Evolutionary conservation across 1,140 invertebrate genomes (phyloP), one percentile per base, ranked within the genome.

Genomic region (Microvelia longipes): DNA sequence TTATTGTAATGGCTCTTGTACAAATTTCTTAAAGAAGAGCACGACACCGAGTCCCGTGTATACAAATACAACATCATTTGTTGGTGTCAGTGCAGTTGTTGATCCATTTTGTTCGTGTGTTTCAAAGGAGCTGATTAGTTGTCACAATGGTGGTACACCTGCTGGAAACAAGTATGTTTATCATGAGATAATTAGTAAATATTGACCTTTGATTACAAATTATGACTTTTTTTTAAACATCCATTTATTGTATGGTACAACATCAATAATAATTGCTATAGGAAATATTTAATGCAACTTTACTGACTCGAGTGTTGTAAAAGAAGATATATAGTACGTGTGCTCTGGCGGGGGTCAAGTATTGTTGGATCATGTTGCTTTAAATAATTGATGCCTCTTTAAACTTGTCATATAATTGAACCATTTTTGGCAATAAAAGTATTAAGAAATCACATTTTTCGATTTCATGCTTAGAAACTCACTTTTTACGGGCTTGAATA

Each of bases 1-100:
- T n/a, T 83, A 85, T 68, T 90, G 88, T 73, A 85, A 89, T 70
- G 79, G 83, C 61, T 88, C 89, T 1, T 93, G 91, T 73, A 83
- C 84, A 1, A 93, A 89, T 74, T 81, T 83, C 25, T 79, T 94
- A 67, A 85, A 86, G 72, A 87, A 87, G 72, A 86, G 83, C 66
- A 85, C 85, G 0, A 83, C 85, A n/a, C 89, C 91, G 0, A 86
- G 88, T 35, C 81, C 87, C 2, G 89, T 96, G 0, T 94, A 90
- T 75, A 93, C 94, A 0, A 96, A 96, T 76, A 88, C 85, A 1
- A 92, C 90, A 1, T 92, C 92, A 2, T 93, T 96, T 76, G 90
- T 96, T 5, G 93, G 93, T 0, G 90, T 96, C 0, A 85, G 86
- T 66, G 91, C 93, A 0, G 83, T 87, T 1, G 85, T 93, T 0